These are phyloP conservation scores for Ephestia elutella DNA, from an alignment of 1,140 invertebrate genomes.

Conservation along the genomic window DNA sequence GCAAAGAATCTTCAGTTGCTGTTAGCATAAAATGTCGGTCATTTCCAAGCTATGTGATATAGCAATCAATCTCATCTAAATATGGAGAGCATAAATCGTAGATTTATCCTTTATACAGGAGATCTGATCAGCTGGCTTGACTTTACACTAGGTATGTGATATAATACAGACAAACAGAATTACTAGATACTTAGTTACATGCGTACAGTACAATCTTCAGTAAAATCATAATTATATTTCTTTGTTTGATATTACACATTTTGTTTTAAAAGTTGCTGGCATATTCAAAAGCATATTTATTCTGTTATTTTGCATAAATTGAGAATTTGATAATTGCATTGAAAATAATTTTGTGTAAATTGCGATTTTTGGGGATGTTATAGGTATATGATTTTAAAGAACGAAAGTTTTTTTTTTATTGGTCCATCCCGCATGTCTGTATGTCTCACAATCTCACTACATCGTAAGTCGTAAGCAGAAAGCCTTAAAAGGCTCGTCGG, in stretches of 20 bases:
- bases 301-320: too few relatives aligned
- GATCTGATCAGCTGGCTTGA: neutral
- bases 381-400: too few relatives aligned
- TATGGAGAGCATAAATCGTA: slow-evolving; percentile 3
- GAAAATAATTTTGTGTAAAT: too few relatives aligned
- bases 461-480: neutral
- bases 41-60: neutral
- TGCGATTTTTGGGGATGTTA: too few relatives aligned
- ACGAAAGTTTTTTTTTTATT: too few relatives aligned
- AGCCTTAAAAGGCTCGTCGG: neutral
- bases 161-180: neutral
- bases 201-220: too few relatives aligned
- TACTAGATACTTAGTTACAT: neutral
- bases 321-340: too few relatives aligned
- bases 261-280: too few relatives aligned
- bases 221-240: too few relatives aligned
- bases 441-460: neutral
- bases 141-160: neutral
- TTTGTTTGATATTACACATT: too few relatives aligned
- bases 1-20: neutral
- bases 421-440: neutral
- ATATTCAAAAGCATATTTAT: too few relatives aligned
- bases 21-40: neutral
- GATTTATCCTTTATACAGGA: neutral
- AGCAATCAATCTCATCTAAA: slow-evolving; percentile 2